Conservation (phyloP, 2,113 vertebrate genomes). For the Notothenia coriiceps region DNA sequence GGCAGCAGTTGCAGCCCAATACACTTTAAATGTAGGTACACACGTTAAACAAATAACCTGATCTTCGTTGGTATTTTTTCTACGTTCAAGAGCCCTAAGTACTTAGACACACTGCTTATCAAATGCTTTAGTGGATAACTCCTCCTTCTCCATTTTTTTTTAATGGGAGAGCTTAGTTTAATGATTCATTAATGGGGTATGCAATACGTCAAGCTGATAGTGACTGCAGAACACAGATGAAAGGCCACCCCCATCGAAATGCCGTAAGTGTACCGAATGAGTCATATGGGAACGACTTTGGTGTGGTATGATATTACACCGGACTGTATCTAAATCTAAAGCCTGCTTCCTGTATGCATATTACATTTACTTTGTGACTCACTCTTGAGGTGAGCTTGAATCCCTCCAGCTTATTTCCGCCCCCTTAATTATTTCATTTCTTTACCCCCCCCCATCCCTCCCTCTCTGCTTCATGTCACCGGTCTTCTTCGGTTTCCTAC, state of each 20-base stretch:
- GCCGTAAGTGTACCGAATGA: neutral
- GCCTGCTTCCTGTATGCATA: slow-evolving; percentile 28
- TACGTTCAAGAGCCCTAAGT: neutral
- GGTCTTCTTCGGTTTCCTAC: slow-evolving; percentile 16
- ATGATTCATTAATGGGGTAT: neutral
- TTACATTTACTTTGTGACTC: slow-evolving; percentile 49
- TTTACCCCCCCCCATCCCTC: slow-evolving; percentile 10
- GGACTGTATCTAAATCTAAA: slow-evolving; percentile 8
- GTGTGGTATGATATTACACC: slow-evolving; percentile 26
- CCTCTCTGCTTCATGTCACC: slow-evolving; percentile 17
- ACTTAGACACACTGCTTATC: neutral
- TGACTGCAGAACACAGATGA: neutral
- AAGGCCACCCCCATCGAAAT: neutral
- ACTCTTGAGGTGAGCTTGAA: slow-evolving; percentile 22
- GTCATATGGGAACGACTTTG: slow-evolving; percentile 33
- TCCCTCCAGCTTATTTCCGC: slow-evolving; percentile 9
- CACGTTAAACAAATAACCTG: neutral
- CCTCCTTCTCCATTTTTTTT: neutral
- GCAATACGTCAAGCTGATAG: neutral
- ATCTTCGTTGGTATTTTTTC: neutral
- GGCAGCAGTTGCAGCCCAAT: neutral
- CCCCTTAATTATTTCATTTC: slow-evolving; percentile 4
- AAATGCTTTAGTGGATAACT: neutral
- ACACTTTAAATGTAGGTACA: neutral
- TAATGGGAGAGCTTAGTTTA: neutral